A percentile compares a stretch with the other conserved stretches of the same genome.
Conservation (phyloP, 1,140 invertebrate species). For the Tribolium castaneum region DNA sequence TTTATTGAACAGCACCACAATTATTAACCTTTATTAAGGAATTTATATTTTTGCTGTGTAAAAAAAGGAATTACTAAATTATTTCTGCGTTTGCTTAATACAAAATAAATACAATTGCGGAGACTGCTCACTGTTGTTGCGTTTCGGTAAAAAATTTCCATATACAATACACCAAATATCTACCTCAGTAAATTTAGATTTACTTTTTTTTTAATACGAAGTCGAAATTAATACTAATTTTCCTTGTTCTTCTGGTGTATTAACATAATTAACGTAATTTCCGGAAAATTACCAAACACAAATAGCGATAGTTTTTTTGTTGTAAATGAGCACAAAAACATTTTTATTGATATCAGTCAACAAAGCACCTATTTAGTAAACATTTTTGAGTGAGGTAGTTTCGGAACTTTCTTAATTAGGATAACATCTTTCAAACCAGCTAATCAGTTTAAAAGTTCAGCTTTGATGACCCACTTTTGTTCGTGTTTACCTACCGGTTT, state of each 20-base stretch:
- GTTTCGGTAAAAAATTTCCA: no score
- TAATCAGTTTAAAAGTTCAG: constrained; percentile 29
- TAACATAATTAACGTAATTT: not conserved
- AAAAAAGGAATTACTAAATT: no score
- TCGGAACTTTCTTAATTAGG: constrained; percentile 10
- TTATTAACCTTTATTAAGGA: no score
- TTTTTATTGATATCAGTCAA: not conserved
- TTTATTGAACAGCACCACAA: no score
- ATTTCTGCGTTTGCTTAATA: no score
- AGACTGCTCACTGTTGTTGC: no score
- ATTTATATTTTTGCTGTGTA: no score
- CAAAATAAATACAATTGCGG: no score
- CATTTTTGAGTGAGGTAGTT: not conserved
- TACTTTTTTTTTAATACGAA: no score
- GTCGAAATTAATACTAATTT: no score
- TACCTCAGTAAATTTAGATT: no score
- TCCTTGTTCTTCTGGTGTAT: not conserved
- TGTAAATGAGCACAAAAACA: not conserved
- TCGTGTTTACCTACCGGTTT: not conserved
- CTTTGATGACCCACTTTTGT: not conserved
- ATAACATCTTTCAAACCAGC: constrained; percentile 9
- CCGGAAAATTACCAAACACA: not conserved
- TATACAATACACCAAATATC: no score
- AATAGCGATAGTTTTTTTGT: not conserved
- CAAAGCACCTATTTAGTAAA: not conserved